Evolutionary conservation across 2,888 invertebrate genomes (phyloP).

Genomic region (Pheosia tremula): DNA sequence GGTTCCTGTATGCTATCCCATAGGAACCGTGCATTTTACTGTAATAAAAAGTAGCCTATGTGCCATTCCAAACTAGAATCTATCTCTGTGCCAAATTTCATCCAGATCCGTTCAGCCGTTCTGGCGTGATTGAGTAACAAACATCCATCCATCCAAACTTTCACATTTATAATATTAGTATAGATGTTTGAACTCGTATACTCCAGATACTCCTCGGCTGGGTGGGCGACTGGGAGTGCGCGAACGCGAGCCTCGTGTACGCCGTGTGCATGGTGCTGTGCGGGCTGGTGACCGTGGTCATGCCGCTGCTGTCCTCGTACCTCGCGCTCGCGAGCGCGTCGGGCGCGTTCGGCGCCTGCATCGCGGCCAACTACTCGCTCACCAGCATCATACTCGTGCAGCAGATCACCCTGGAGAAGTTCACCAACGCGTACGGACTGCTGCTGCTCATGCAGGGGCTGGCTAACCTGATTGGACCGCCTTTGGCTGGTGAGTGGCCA

Average conservation of each 20-base stretch:
- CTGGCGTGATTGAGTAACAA: no score
- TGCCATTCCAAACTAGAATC: no score
- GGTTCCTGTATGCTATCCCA: no score
- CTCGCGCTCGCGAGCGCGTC: conserved; percentile 85
- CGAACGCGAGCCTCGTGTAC: conserved; percentile 91
- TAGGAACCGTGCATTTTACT: no score
- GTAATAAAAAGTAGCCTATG: no score
- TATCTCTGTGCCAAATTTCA: no score
- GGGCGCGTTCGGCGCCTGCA: conserved; percentile 94
- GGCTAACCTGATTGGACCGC: conserved; percentile 95
- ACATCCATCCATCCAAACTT: no score
- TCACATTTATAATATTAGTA: no score
- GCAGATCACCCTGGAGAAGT: conserved; percentile 94
- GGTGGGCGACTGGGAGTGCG: conserved; percentile 92
- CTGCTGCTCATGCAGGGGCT: conserved; percentile 94
- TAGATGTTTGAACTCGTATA: conserved; percentile 14
- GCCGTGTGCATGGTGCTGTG: conserved; percentile 91
- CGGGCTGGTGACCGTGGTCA: conserved; percentile 86
- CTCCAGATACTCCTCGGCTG: conserved; percentile 92
- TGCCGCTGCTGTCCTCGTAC: conserved; percentile 86
- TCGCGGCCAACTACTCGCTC: conserved; percentile 96
- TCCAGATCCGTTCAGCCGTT: no score
- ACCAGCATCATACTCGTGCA: conserved; percentile 96
- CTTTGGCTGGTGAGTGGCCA: conserved; percentile 89
- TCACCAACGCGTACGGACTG: conserved; percentile 96